Conservation (phyloP, 2,797 vertebrate species). For the Sphaeramia orbicularis region DNA sequence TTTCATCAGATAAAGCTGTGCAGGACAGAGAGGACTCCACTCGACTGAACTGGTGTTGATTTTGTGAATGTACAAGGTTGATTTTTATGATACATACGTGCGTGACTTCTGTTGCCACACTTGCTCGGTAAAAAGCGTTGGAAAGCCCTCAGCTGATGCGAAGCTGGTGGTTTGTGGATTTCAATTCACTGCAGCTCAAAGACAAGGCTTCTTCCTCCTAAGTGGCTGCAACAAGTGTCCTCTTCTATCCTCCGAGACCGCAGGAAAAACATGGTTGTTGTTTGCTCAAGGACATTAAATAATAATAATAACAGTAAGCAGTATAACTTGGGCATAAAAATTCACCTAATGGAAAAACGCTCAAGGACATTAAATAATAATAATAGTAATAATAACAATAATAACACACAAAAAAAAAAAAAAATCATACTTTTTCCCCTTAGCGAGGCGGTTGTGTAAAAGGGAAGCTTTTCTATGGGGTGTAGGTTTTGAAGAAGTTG, state of each 20-base stretch:
- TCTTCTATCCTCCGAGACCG: slow-evolving; percentile 13
- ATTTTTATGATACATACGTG: neutral
- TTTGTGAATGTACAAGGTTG: neutral
- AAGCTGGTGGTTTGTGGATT: slow-evolving; percentile 17
- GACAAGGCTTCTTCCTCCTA: slow-evolving; percentile 7
- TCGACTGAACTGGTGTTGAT: neutral
- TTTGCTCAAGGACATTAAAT: slow-evolving; percentile 59
- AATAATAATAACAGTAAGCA: too few species aligned
- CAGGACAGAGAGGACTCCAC: neutral
- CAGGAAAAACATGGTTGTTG: slow-evolving; percentile 47
- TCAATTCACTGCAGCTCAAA: slow-evolving; percentile 32
- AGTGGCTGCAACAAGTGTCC: slow-evolving; percentile 31
- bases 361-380: slow-evolving; percentile 59
- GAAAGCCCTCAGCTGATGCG: neutral
- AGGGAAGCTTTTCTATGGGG: slow-evolving; percentile 34
- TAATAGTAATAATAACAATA: slow-evolving; percentile 3
- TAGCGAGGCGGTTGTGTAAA: slow-evolving; percentile 28
- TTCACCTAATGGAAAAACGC: slow-evolving; percentile 51
- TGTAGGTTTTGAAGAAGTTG: slow-evolving; percentile 38
- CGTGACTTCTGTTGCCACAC: too few species aligned
- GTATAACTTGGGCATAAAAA: too few species aligned
- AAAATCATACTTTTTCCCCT: slow-evolving; percentile 6
- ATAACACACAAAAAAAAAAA: slow-evolving; percentile 15
- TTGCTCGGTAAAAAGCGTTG: neutral
- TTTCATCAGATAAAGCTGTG: neutral